Evolutionary conservation across 2,113 vertebrate genomes (phyloP).

Genomic region (Xiphias gladius): DNA sequence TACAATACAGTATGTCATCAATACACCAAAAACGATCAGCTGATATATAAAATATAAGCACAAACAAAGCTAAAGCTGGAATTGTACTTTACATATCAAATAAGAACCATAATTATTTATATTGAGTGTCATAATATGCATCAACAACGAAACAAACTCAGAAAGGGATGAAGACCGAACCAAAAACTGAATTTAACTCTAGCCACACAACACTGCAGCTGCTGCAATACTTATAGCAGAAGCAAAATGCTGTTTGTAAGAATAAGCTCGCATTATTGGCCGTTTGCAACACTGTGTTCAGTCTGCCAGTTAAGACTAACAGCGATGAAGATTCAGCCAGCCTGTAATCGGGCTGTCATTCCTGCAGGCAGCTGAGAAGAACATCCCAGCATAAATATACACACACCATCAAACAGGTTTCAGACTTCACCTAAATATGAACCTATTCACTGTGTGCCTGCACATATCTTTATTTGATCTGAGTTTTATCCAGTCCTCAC

Average conservation of each 20-base stretch:
- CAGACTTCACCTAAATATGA: slow-evolving; percentile 68
- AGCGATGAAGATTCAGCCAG: slow-evolving; percentile 48
- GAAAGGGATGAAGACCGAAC: background rate
- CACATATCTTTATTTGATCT: slow-evolving; percentile 65
- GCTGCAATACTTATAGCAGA: slow-evolving; percentile 43
- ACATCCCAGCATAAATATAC: slow-evolving; percentile 70
- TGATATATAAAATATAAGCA: background rate
- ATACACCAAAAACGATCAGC: background rate
- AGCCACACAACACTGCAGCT: slow-evolving; percentile 14
- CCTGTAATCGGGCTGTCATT: slow-evolving; percentile 73
- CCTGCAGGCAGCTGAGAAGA: slow-evolving; percentile 66
- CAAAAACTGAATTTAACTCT: slow-evolving; percentile 3
- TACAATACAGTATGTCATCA: background rate
- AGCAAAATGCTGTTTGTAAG: slow-evolving; percentile 18
- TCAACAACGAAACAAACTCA: background rate
- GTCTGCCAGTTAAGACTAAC: slow-evolving; percentile 60
- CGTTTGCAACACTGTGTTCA: slow-evolving; percentile 37
- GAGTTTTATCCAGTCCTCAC: slow-evolving; percentile 57
- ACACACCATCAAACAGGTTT: slow-evolving; percentile 67
- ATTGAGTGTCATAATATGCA: background rate
- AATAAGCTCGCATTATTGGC: slow-evolving; percentile 38
- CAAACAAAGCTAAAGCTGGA: background rate
- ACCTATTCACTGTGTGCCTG: slow-evolving; percentile 51
- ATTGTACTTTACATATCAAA: background rate
- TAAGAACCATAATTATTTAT: background rate